Evolutionary conservation across 2,113 vertebrate species (phyloP).

Genomic region (Toxotes chatareus): DNA sequence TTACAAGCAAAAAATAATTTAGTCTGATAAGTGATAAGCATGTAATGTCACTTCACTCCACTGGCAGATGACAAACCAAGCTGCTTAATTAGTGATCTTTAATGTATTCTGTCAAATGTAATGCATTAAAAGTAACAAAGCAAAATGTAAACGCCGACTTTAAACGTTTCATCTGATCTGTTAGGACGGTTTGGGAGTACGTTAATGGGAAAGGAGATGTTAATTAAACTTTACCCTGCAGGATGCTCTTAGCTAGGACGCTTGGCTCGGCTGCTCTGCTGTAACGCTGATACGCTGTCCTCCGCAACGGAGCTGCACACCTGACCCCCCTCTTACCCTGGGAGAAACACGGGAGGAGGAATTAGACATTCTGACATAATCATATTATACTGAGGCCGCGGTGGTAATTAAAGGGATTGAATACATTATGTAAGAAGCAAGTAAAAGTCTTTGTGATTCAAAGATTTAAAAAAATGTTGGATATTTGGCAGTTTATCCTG

Average conservation of each 20-base stretch:
- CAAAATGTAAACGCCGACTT: neutral
- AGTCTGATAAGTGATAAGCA: neutral
- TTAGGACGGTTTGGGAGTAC: slow-evolving; percentile 13
- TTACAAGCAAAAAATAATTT: neutral
- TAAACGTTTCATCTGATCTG: neutral
- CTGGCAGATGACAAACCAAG: neutral
- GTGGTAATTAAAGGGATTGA: slow-evolving; percentile 20
- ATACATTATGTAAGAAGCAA: slow-evolving; percentile 36
- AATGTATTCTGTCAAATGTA: neutral
- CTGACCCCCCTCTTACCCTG: slow-evolving; percentile 83
- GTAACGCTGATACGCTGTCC: slow-evolving; percentile 80
- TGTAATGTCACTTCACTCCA: neutral
- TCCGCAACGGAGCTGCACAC: slow-evolving; percentile 72
- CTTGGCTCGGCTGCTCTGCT: slow-evolving; percentile 73
- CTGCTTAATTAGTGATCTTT: neutral
- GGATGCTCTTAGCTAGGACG: slow-evolving; percentile 80
- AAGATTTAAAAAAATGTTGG: neutral
- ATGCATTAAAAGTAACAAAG: neutral
- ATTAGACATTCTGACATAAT: slow-evolving; percentile 60
- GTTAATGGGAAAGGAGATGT: slow-evolving; percentile 52
- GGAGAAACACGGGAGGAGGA: slow-evolving; percentile 53
- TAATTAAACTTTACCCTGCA: slow-evolving; percentile 83
- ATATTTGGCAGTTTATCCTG: neutral
- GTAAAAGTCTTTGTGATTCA: neutral
- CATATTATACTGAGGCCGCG: slow-evolving; percentile 10